Conservation (phyloP, 2,888 invertebrate species). For the Lymantria monacha region DNA sequence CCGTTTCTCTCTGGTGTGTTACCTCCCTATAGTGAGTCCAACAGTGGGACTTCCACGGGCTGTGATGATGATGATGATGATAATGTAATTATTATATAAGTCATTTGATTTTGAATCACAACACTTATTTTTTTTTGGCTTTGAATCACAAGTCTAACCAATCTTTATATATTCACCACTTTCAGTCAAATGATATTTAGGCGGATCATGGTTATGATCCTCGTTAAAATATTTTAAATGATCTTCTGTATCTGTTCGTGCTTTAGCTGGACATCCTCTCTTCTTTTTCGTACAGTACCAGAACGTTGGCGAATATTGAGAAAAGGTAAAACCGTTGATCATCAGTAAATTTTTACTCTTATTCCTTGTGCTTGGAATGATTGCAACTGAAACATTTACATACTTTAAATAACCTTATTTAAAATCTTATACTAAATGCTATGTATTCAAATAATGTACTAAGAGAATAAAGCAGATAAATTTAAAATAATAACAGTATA, state of each 20-base stretch:
- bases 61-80: too few relatives aligned
- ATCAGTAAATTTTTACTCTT: conserved; percentile 45
- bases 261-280: conserved; percentile 42
- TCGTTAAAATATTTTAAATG: conserved; percentile 27
- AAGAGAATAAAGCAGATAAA: not conserved
- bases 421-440: not conserved
- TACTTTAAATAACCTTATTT: not conserved
- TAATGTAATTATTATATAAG: too few relatives aligned
- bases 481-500: too few relatives aligned
- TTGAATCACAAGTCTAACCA: too few relatives aligned
- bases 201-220: conserved; percentile 45
- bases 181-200: conserved; percentile 37
- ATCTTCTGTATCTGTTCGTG: conserved; percentile 29
- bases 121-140: too few relatives aligned
- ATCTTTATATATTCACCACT: conserved; percentile 34
- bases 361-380: conserved; percentile 39
- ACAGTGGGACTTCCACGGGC: too few relatives aligned
- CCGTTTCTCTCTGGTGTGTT: too few relatives aligned
- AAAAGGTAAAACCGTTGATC: conserved; percentile 55
- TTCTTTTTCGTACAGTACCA: conserved; percentile 58
- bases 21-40: too few relatives aligned
- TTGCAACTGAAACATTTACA: conserved; percentile 31
- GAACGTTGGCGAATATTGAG: conserved; percentile 43
- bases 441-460: not conserved
- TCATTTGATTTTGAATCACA: too few relatives aligned